phyloP scores from a whole-genome alignment of 2,113 vertebrate genomes.

The Neopipo cinnamomea region DNA sequence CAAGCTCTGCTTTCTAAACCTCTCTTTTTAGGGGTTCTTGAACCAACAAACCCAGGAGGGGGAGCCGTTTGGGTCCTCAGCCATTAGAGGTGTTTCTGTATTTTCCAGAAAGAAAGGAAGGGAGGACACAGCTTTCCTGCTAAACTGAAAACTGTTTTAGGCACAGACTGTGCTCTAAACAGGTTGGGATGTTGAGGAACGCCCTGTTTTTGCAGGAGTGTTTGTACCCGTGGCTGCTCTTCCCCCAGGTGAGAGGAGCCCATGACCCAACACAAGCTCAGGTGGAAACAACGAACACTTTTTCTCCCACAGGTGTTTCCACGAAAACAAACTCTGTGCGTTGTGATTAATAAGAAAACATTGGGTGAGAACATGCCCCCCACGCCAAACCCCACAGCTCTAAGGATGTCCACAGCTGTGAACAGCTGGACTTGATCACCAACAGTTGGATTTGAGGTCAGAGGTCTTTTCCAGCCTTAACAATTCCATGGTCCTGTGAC shows the following conservation, averaged over 20 bases:
- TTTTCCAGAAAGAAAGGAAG: background rate
- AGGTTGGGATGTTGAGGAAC: fast-evolving
- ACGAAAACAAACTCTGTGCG: background rate
- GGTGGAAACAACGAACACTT: fast-evolving
- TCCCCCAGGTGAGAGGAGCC: fast-evolving
- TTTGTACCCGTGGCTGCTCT: fast-evolving
- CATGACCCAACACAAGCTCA: too few species aligned
- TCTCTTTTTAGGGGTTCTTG: background rate
- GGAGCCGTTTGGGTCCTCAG: background rate
- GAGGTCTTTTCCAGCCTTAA: background rate
- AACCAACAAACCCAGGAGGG: background rate
- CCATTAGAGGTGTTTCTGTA: background rate
- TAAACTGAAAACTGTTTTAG: background rate
- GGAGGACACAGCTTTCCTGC: background rate
- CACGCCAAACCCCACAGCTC: fast-evolving
- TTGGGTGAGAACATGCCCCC: fast-evolving
- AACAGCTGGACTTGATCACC: background rate
- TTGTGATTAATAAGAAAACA: background rate
- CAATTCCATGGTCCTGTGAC: fast-evolving
- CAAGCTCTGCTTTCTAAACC: background rate
- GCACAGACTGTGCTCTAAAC: fast-evolving
- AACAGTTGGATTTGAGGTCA: fast-evolving
- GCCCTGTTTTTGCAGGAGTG: too few species aligned
- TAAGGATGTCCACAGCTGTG: background rate
- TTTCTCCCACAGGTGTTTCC: background rate